Conservation (phyloP, 2,797 vertebrate species). For the Anomalospiza imberbis region DNA sequence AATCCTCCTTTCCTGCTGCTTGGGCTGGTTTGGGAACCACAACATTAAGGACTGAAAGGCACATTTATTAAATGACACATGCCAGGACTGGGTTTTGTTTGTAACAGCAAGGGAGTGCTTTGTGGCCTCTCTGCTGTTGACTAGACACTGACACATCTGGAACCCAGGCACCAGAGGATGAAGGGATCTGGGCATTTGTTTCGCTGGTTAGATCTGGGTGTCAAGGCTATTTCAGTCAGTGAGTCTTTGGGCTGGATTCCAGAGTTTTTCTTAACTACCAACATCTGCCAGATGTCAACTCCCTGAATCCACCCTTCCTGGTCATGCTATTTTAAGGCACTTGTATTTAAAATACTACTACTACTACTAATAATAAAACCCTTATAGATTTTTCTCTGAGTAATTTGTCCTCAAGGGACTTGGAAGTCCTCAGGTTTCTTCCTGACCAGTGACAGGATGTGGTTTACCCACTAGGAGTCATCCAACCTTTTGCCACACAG, state of each 20-base stretch:
- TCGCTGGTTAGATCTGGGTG: slow-evolving; percentile 5
- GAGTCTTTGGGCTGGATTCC: slow-evolving; percentile 2
- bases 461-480: background rate
- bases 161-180: slow-evolving; percentile 25
- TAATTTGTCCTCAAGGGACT: background rate
- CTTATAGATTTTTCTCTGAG: slow-evolving; percentile 13
- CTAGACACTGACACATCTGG: slow-evolving; percentile 52
- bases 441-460: slow-evolving; percentile 25
- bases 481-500: background rate
- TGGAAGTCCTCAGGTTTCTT: slow-evolving; percentile 12
- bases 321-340: slow-evolving; percentile 19
- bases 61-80: slow-evolving; percentile 30
- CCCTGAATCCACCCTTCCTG: slow-evolving; percentile 32
- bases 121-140: slow-evolving; percentile 22
- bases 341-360: background rate
- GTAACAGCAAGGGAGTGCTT: background rate
- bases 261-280: slow-evolving; percentile 20
- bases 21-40: slow-evolving; percentile 33
- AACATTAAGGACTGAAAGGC: slow-evolving; percentile 15
- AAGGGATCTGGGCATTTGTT: background rate
- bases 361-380: background rate
- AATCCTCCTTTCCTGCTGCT: slow-evolving; percentile 58
- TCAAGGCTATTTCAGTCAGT: slow-evolving; percentile 21
- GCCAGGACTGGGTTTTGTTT: slow-evolving; percentile 1
- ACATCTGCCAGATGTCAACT: slow-evolving; percentile 13